phyloP scores from a whole-genome alignment of 2,113 vertebrate species.

The Perognathus longimembris region DNA sequence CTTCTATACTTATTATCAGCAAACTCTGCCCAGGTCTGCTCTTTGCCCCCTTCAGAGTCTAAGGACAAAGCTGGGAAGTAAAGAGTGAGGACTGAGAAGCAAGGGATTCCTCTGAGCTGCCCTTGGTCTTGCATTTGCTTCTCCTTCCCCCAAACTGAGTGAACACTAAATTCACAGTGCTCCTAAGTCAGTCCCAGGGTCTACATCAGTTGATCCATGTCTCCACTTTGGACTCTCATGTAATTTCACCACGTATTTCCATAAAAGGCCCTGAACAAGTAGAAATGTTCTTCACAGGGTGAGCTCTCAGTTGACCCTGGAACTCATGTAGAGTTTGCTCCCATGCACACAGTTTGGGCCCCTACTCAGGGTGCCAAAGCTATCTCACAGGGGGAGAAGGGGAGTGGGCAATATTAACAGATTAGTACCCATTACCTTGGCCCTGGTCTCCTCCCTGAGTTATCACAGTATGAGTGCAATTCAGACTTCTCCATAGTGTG shows the following conservation, averaged over 20 bases:
- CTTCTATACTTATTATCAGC: not conserved
- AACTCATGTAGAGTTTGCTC: not conserved
- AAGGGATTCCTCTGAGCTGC: not conserved
- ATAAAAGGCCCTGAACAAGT: not conserved
- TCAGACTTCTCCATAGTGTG: not conserved
- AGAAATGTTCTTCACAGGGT: not conserved
- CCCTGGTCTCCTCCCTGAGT: not conserved
- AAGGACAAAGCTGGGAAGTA: not conserved
- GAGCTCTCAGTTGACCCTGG: not conserved
- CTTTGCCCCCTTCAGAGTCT: not conserved
- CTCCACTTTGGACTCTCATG: not conserved
- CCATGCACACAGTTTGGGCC: not conserved
- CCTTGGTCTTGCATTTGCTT: not conserved
- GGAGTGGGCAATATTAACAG: not conserved
- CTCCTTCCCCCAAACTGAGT: not conserved
- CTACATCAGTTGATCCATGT: not conserved
- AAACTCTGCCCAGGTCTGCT: not conserved
- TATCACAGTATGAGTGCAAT: not conserved
- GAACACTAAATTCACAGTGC: not conserved
- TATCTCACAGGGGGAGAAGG: not conserved
- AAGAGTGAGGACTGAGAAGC: not conserved
- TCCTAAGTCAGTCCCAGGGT: not conserved
- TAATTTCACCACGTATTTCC: not conserved
- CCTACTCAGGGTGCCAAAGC: not conserved
- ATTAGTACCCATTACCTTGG: not conserved